phyloP scores from a whole-genome alignment of 1,140 invertebrate genomes.

The Platyscapa corneri region DNA sequence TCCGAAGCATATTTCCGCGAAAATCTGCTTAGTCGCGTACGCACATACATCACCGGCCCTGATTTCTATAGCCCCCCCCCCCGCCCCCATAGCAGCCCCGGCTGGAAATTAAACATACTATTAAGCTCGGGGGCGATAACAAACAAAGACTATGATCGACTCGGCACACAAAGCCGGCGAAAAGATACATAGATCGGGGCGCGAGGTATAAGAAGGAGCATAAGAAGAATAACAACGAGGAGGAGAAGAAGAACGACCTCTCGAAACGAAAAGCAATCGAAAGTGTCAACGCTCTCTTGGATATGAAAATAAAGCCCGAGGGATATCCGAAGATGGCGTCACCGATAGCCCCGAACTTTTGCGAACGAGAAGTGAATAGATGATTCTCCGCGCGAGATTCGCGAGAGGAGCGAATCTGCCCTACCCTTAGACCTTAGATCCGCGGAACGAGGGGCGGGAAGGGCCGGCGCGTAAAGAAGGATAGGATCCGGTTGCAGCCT shows the following conservation, averaged over 20 bases:
- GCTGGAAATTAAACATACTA: slow-evolving; percentile 16
- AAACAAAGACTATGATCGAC: background rate
- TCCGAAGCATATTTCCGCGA: background rate
- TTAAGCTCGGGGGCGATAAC: background rate
- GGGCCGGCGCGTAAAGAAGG: too few relatives aligned
- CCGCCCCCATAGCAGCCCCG: too few relatives aligned
- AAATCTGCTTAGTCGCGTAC: background rate
- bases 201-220: too few relatives aligned
- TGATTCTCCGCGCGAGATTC: slow-evolving; percentile 43
- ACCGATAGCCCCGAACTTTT: slow-evolving; percentile 16
- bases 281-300: slow-evolving; percentile 44
- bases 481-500: slow-evolving; percentile 41
- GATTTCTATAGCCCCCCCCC: slow-evolving; percentile 8
- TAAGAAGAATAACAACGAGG: background rate
- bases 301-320: slow-evolving; percentile 48
- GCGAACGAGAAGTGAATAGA: slow-evolving; percentile 45
- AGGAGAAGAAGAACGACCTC: slow-evolving; percentile 4
- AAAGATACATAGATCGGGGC: background rate
- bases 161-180: background rate
- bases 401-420: slow-evolving; percentile 15
- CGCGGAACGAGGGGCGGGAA: background rate
- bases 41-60: background rate
- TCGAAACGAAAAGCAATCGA: slow-evolving; percentile 27
- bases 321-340: slow-evolving; percentile 41
- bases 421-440: background rate